Conservation (phyloP, 2,113 vertebrate genomes). For the Chlamydotis undulata region DNA sequence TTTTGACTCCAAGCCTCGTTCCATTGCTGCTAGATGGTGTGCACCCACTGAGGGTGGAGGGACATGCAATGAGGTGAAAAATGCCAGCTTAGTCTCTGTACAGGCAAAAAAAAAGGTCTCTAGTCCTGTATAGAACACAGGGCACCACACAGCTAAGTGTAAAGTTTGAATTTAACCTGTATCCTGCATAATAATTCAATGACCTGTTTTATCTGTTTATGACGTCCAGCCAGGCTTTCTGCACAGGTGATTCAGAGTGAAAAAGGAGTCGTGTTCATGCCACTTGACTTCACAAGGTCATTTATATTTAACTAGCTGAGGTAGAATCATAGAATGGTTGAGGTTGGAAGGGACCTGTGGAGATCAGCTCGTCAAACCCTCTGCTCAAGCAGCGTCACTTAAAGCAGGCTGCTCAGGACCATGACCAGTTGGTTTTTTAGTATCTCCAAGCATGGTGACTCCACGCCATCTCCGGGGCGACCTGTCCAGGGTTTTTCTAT, state of each 20-base stretch:
- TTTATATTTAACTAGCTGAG: background rate
- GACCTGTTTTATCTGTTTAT: background rate
- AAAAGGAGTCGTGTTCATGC: background rate
- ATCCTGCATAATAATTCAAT: background rate
- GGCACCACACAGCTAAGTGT: background rate
- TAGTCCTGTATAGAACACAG: background rate
- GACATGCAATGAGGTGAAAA: background rate
- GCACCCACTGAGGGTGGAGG: background rate
- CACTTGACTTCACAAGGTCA: background rate
- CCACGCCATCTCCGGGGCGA: background rate
- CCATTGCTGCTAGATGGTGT: background rate
- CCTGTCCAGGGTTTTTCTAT: background rate
- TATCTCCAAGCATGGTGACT: background rate
- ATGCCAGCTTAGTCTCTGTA: background rate
- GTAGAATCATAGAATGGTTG: background rate
- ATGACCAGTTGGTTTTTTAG: background rate
- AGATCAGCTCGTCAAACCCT: background rate
- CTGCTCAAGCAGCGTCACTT: background rate
- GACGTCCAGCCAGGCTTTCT: background rate
- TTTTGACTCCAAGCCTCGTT: background rate
- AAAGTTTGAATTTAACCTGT: constrained; percentile 15
- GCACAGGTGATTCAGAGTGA: background rate
- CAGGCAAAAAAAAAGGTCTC: background rate
- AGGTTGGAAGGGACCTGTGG: background rate
- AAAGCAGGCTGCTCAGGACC: background rate